Percentiles rank a stretch among this genome's conserved stretches.
Conservation (phyloP, 2,797 vertebrate species). For the Parotocinclus haroldoi region DNA sequence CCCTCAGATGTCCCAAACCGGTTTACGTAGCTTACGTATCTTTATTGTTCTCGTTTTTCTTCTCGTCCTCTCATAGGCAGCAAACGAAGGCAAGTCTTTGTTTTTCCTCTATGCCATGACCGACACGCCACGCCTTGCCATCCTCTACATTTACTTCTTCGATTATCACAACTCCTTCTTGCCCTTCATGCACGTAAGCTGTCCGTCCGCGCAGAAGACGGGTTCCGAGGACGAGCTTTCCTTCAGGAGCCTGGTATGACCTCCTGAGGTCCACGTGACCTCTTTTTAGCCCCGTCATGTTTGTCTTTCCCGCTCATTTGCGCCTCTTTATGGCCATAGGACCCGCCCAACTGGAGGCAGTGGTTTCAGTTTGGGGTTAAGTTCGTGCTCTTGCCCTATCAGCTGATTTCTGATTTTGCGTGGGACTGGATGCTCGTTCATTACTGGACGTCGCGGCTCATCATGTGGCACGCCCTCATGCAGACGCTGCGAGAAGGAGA, state of each 20-base stretch:
- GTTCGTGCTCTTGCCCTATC: constrained; percentile 86
- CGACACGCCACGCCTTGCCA: constrained; percentile 78
- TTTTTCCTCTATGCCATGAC: constrained; percentile 58
- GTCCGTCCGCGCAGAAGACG: constrained; percentile 65
- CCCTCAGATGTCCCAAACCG: no score
- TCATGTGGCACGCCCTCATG: constrained; percentile 87
- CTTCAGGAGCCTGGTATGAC: constrained; percentile 56
- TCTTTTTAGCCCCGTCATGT: no score
- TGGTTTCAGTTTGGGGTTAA: constrained; percentile 89
- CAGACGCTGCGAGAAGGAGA: constrained; percentile 84
- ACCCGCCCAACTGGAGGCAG: constrained; percentile 82
- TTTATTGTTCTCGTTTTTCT: no score
- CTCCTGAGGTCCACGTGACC: no score
- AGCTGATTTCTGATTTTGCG: constrained; percentile 90
- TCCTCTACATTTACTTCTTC: constrained; percentile 80
- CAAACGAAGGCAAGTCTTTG: constrained; percentile 79
- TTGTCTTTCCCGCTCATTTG: not conserved
- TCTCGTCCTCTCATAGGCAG: no score
- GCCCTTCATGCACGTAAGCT: constrained; percentile 91
- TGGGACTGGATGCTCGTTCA: constrained; percentile 92
- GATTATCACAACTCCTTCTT: constrained; percentile 89
- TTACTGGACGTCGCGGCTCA: constrained; percentile 90
- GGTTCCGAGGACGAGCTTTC: constrained; percentile 42
- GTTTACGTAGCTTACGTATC: no score
- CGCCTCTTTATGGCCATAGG: constrained; percentile 60